Base-by-base conservation (phyloP, 2,888 invertebrate species). In the Mythimna lalbum region DNA sequence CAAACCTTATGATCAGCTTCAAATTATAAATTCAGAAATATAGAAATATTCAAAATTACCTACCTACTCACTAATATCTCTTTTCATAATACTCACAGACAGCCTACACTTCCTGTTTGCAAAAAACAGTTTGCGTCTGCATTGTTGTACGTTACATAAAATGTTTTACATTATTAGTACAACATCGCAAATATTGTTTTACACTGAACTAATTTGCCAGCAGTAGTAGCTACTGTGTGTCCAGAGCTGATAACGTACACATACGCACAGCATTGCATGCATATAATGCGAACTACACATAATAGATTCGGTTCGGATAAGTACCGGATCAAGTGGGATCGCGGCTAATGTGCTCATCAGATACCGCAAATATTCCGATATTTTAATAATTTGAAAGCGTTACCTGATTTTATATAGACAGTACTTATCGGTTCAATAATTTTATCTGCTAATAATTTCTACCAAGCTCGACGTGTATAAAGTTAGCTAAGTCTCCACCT, bases 111-210 rank as follows among this genome's bases (percentile, higher is more conserved):
- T 78, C 63, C 49, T 61, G 12, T 63, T 52, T 73, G 63, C 59
- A 62, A 53, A 36, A 27, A 55, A 43, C 36, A 63, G 66, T 78
- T 72, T 64, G 52, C 64, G 49, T 31, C 19, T n/a, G 63, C 69
- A 72, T 77, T 74, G 66, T 39, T 14, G 14, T 39, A 39, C 39
- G 14, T 14, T 14, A 39, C 43, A 5, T 19, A 43, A 17, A 17
- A 43, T 17, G 17, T 82, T 63, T 53, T 55, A 59, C 59, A 27
- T 50, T 78, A 75, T 75, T 78, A 63, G 56, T n/a, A 53, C n/a
- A 63, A 49, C 50, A 33, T 49, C 31, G 67, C 78, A 72, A 83
- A 83, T 82, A 78, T 81, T 83, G 66, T 70, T 78, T 59, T 43
- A 74, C 68, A 27, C 68, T 55, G 43, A 71, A 65, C 56, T 73